Evolutionary conservation across 2,797 vertebrate genomes (phyloP), one percentile per base, ranked within the genome.

Genomic region (Cryptoprocta ferox): DNA sequence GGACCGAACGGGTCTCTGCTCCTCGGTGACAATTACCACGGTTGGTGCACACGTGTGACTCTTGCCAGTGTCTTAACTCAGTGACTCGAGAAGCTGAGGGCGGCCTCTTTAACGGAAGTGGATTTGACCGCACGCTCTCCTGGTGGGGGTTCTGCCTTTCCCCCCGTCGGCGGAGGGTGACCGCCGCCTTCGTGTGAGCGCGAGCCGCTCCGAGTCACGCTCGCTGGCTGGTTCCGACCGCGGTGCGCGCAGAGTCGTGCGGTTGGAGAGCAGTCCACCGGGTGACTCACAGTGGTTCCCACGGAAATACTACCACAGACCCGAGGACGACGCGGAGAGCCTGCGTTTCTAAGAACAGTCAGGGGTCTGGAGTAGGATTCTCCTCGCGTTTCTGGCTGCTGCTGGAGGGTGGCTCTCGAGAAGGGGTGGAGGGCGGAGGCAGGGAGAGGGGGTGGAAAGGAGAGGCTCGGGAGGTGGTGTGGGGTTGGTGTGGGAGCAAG

Each of bases 401-500:
- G 24, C 2, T 8, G 8, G n/a, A 37, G 42, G 0, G 45, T 12
- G 21, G 14, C 6, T 42, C 26, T 28, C 0, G 24, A 63, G 2
- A 5, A 5, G 13, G 12, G 42, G 16, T 3, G 2, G 15, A 24
- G 70, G 6, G 3, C 18, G 24, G 5, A 6, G 42, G 8, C 1
- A 1, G 16, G 37, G 35, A 28, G 24, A 26, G 13, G 14, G 21
- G 2, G 48, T 8, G 21, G 45, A 16, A 1, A 16, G 56, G 10
- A n/a, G 14, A 32, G 2, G 13, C 18, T 3, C 0, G 30, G 14
- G 75, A 66, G 78, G 86, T 2, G 0, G 6, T 10, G n/a, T 3
- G 53, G 35, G 19, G 3, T 39, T 1, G 48, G 4, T 2, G 0
- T 0, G 0, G 26, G 19, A 0, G 53, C 0, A 0, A 11, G n/a